phyloP scores from a whole-genome alignment of 2,113 vertebrate species.

The Paracanthobrama guichenoti region DNA sequence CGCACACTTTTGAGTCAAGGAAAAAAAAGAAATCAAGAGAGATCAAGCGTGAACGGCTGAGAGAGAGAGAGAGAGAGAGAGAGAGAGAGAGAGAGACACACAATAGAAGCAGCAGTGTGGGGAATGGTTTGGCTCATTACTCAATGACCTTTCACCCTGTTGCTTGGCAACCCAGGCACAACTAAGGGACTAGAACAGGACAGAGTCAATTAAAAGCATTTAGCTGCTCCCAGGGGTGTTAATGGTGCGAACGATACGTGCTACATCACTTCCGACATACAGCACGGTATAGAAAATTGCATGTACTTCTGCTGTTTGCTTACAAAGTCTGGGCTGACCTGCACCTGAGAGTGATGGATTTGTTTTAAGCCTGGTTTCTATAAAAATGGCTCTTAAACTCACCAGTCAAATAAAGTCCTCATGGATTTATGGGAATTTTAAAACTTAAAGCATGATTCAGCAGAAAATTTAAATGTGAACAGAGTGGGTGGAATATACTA shows the following conservation, averaged over 20 bases:
- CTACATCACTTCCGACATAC: constrained; percentile 39
- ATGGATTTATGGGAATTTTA: constrained; percentile 8
- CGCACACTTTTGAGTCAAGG: constrained; percentile 40
- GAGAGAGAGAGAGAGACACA: constrained; percentile 48
- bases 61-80: constrained; percentile 49
- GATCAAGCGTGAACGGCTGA: constrained; percentile 59
- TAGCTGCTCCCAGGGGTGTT: constrained; percentile 30
- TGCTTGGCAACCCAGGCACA: constrained; percentile 63
- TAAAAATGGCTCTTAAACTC: constrained; percentile 8
- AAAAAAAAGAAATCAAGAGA: constrained; percentile 56
- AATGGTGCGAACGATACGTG: constrained; percentile 29
- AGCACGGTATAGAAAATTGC: not conserved
- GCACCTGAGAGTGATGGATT: not conserved
- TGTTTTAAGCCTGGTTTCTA: constrained; percentile 6
- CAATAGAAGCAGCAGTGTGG: constrained; percentile 47
- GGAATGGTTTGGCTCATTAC: constrained; percentile 68
- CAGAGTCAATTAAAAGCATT: constrained; percentile 71
- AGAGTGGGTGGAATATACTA: not conserved
- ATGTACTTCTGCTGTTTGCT: constrained; percentile 3
- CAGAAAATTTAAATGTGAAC: not conserved
- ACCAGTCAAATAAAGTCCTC: not conserved
- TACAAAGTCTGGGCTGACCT: not conserved
- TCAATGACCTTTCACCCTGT: constrained; percentile 67
- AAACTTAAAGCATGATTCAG: constrained; percentile 8
- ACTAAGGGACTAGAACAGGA: constrained; percentile 43